Percentiles rank a stretch among this genome's conserved stretches.
phyloP scores from a whole-genome alignment of 2,888 invertebrate species.

The Thelaira solivaga region DNA sequence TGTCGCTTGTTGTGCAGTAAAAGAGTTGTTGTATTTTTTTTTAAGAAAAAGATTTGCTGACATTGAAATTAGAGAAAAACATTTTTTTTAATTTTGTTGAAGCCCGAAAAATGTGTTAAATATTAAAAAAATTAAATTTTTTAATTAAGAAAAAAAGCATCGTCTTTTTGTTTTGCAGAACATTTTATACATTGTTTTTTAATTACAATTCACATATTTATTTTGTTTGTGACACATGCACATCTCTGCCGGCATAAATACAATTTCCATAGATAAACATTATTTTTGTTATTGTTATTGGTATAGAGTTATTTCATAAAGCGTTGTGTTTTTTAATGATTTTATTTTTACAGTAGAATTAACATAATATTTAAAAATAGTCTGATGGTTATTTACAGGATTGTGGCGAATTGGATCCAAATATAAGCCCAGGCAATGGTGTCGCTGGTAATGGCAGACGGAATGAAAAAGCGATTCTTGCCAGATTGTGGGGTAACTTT shows the following conservation, averaged over 20 bases:
- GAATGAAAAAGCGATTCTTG: conserved; percentile 89
- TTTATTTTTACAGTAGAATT: conserved; percentile 39
- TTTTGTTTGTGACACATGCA: neutral
- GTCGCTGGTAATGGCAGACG: conserved; percentile 67
- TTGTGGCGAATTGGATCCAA: conserved; percentile 68
- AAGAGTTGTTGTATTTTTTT: conserved; percentile 47
- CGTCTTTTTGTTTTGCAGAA: too few relatives aligned
- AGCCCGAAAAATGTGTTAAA: too few relatives aligned
- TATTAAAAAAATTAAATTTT: too few relatives aligned
- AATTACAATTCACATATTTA: too few relatives aligned
- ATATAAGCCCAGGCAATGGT: conserved; percentile 66
- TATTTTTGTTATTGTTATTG: too few relatives aligned
- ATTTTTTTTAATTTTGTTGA: too few relatives aligned
- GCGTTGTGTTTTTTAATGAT: neutral
- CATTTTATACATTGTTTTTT: too few relatives aligned
- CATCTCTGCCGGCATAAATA: too few relatives aligned
- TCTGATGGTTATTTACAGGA: conserved; percentile 76
- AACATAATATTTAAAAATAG: conserved; percentile 68
- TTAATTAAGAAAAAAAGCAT: too few relatives aligned
- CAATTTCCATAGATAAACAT: too few relatives aligned
- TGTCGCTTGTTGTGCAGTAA: too few relatives aligned
- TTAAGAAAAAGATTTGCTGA: conserved; percentile 4
- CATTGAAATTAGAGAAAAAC: too few relatives aligned
- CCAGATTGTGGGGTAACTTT: conserved; percentile 91
- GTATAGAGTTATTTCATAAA: neutral